Percentiles rank a stretch among this genome's conserved stretches.
phyloP scores from a whole-genome alignment of 2,888 invertebrate species.

The Augiades crinisus region DNA sequence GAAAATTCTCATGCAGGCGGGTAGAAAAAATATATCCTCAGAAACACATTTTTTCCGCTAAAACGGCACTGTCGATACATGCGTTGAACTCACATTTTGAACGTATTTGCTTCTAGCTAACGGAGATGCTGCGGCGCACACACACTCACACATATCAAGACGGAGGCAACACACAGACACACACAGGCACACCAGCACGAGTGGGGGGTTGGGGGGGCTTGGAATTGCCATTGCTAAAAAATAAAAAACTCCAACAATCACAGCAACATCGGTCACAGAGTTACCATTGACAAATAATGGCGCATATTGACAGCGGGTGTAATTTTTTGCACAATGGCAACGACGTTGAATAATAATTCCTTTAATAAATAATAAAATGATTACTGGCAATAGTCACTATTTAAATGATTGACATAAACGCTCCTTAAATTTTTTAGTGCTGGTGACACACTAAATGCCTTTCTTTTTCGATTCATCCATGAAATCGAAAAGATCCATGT shows the following conservation, averaged over 20 bases:
- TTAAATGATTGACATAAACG: no score
- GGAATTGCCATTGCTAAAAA: constrained; percentile 54
- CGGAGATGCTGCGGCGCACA: constrained; percentile 68
- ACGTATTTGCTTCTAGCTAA: constrained; percentile 79
- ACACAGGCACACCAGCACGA: constrained; percentile 67
- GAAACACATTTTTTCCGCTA: constrained; percentile 31
- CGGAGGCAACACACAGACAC: constrained; percentile 73
- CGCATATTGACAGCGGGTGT: constrained; percentile 15
- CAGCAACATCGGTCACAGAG: constrained; percentile 28
- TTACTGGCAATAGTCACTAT: no score
- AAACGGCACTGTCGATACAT: constrained; percentile 41
- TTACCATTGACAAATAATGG: constrained; percentile 35
- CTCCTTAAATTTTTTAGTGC: no score
- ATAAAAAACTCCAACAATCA: constrained; percentile 33
- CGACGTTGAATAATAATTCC: constrained; percentile 64
- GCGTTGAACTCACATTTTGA: constrained; percentile 58
- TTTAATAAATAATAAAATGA: constrained; percentile 47
- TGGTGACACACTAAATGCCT: no score
- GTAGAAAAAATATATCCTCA: no score
- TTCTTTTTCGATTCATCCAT: no score
- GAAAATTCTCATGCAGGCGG: no score
- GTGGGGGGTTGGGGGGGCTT: constrained; percentile 40
- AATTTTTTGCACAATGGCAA: constrained; percentile 58
- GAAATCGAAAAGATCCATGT: no score
- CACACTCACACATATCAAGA: constrained; percentile 80